These are phyloP conservation scores for Buceros bicornis DNA, from an alignment of 2,797 vertebrate species.

Conservation along the genomic window DNA sequence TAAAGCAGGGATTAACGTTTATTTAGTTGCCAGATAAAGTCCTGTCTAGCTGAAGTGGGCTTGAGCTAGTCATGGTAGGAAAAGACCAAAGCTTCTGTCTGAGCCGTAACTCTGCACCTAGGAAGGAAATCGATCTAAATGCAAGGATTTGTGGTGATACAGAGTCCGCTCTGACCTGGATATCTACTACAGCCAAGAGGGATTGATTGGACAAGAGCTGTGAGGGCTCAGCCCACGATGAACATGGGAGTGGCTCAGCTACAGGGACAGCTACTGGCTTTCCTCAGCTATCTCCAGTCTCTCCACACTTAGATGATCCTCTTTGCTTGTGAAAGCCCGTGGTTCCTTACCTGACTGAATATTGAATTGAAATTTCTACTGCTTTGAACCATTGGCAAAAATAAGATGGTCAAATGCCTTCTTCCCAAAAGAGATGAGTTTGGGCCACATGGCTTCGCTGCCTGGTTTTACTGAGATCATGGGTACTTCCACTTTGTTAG, in stretches of 20 bases:
- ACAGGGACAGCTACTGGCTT: background rate
- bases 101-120: rapidly evolving
- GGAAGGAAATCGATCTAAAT: background rate
- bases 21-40: background rate
- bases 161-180: background rate
- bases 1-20: background rate
- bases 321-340: background rate
- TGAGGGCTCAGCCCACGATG: background rate
- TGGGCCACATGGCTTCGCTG: background rate
- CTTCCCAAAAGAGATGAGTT: background rate
- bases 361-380: background rate
- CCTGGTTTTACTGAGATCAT: background rate
- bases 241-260: background rate
- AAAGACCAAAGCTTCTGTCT: background rate
- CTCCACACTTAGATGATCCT: background rate
- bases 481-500: background rate
- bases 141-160: background rate
- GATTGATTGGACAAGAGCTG: background rate
- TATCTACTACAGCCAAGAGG: background rate
- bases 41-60: background rate
- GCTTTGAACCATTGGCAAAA: background rate
- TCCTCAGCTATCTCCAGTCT: background rate
- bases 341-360: background rate
- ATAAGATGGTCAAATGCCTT: background rate
- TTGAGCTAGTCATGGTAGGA: background rate